Conservation (phyloP, 30 jellyfish, hydroid and myxozoan genomes). For the Hydractinia symbiolongicarpus region DNA sequence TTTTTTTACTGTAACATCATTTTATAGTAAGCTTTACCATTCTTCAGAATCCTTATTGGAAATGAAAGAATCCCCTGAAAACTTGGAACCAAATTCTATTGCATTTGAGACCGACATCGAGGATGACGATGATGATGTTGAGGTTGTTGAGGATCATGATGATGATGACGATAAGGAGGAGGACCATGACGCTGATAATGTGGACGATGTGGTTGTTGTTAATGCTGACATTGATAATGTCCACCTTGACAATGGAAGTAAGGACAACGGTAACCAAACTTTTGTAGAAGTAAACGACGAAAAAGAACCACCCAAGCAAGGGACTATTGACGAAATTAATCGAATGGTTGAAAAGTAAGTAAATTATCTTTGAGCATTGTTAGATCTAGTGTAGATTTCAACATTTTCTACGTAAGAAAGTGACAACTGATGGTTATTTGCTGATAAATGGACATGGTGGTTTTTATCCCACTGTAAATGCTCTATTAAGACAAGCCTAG, state of each 20-base stretch:
- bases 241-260: neutral
- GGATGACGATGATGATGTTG: constrained; percentile 32
- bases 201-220: neutral
- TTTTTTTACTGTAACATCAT: no score
- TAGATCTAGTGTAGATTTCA: no score
- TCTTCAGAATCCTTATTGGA: neutral
- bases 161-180: constrained; percentile 12
- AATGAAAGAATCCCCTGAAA: neutral
- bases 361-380: no score
- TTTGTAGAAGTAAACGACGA: neutral
- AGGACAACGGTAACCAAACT: neutral
- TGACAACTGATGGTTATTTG: no score
- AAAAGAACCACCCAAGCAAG: neutral
- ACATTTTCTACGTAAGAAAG: no score
- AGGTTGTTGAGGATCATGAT: no score
- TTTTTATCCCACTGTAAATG: no score
- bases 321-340: neutral
- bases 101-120: neutral
- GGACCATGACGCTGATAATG: constrained; percentile 1
- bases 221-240: neutral
- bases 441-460: no score
- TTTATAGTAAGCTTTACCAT: no score
- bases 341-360: neutral
- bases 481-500: no score
- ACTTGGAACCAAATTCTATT: neutral